phyloP scores from a whole-genome alignment of 2,888 invertebrate species.

The Tetranychus truncatus region DNA sequence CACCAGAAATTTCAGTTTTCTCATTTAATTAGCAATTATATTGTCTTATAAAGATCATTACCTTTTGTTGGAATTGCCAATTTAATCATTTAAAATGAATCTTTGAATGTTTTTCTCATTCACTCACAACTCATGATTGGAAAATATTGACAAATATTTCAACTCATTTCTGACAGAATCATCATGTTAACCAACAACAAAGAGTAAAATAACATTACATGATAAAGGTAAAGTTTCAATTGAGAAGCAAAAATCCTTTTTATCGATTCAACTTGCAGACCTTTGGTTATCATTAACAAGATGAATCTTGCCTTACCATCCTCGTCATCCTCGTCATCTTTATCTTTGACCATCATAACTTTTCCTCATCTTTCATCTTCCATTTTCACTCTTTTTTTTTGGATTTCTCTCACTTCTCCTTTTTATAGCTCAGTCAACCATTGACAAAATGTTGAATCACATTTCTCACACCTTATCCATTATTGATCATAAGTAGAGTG shows the following conservation, averaged over 20 bases:
- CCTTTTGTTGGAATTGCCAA: no score
- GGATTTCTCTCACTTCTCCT: background rate
- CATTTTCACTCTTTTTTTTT: constrained; percentile 1
- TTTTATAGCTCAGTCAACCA: background rate
- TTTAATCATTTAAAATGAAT: no score
- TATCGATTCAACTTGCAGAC: background rate
- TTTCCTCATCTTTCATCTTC: background rate
- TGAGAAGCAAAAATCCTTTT: background rate
- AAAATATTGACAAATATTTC: no score
- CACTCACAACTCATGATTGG: no score
- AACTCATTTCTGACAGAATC: no score
- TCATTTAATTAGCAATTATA: no score
- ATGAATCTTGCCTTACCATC: background rate
- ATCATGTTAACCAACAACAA: no score
- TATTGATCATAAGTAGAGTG: background rate
- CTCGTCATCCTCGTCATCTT: background rate
- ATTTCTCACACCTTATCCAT: background rate
- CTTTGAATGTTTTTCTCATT: no score
- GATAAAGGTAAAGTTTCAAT: no score
- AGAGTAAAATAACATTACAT: no score
- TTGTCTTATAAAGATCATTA: no score
- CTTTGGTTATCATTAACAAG: background rate
- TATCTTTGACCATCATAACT: background rate
- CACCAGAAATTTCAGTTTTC: no score
- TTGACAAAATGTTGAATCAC: background rate